Percentiles rank a stretch among this genome's conserved stretches.
Evolutionary conservation across 1,140 invertebrate genomes (phyloP).

Genomic region (Nomia melanderi): DNA sequence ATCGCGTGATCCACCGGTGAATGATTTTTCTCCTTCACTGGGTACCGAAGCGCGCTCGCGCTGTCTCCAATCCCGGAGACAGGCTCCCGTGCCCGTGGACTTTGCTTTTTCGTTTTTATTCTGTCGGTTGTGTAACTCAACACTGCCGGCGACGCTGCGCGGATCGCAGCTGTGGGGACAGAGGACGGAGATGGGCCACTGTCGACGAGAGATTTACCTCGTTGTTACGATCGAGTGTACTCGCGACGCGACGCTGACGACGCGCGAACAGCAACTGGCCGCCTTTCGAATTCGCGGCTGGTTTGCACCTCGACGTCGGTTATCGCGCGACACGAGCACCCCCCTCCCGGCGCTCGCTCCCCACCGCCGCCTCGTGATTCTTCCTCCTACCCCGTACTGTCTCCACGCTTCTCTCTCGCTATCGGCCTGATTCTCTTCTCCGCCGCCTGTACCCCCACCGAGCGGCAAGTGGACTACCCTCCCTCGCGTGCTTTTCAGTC

Average conservation of each 20-base stretch:
- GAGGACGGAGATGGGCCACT: background rate
- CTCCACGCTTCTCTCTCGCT: constrained; percentile 5
- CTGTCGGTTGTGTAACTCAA: background rate
- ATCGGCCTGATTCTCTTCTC: background rate
- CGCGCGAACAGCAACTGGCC: constrained; percentile 78
- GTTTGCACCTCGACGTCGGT: constrained; percentile 77
- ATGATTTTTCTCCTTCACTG: constrained; percentile 7
- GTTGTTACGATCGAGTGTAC: constrained; percentile 12
- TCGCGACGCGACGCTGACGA: constrained; percentile 63
- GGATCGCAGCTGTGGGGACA: background rate
- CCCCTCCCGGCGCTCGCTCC: constrained; percentile 33
- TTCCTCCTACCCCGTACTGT: background rate
- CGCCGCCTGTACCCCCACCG: constrained; percentile 37
- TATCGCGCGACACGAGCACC: constrained; percentile 69
- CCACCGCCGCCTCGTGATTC: constrained; percentile 6
- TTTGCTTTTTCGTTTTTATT: background rate
- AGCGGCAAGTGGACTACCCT: constrained; percentile 41
- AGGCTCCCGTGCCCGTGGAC: too few relatives aligned
- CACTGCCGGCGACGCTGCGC: background rate
- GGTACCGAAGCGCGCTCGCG: background rate
- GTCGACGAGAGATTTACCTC: constrained; percentile 40
- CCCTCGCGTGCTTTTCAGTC: constrained; percentile 56
- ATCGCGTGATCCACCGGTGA: constrained; percentile 13
- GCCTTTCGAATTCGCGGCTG: constrained; percentile 78
- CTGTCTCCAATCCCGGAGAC: background rate